These are phyloP conservation scores for Saccostrea cuccullata DNA, from an alignment of 1,140 invertebrate species.

Conservation along the genomic window DNA sequence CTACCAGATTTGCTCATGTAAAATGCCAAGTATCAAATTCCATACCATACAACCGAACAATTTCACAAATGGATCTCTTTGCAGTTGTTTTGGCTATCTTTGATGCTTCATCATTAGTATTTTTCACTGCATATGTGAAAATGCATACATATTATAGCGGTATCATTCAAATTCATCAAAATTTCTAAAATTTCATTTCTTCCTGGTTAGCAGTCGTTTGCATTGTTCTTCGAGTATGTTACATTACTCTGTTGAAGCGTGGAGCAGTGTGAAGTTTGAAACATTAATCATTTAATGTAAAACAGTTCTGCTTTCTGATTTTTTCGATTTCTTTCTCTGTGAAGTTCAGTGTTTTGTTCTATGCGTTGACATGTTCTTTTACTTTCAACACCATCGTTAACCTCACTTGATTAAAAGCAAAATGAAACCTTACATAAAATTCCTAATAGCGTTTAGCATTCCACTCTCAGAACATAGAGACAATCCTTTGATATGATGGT, in stretches of 20 bases:
- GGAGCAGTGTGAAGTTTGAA: not conserved
- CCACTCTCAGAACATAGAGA: not conserved
- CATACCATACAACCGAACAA: not conserved
- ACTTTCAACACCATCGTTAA: not conserved
- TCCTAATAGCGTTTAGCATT: not conserved
- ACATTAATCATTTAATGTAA: not conserved
- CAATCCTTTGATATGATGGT: not conserved
- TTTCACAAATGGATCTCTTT: not conserved
- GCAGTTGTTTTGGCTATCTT: not conserved
- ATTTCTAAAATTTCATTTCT: too few relatives aligned
- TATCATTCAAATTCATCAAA: too few relatives aligned
- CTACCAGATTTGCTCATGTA: not conserved
- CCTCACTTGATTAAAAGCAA: not conserved
- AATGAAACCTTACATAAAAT: not conserved
- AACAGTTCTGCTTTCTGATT: not conserved
- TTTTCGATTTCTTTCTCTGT: not conserved
- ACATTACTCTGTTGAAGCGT: not conserved
- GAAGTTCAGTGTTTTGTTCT: not conserved
- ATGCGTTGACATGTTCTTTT: not conserved
- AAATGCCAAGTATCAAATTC: not conserved
- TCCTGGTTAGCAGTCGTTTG: too few relatives aligned
- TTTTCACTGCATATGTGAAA: not conserved
- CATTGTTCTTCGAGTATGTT: not conserved
- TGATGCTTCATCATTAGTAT: not conserved
- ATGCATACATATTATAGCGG: too few relatives aligned